These are phyloP conservation scores for Drosophila micromelanica DNA, from an alignment of 1,140 invertebrate genomes.

Conservation along the genomic window DNA sequence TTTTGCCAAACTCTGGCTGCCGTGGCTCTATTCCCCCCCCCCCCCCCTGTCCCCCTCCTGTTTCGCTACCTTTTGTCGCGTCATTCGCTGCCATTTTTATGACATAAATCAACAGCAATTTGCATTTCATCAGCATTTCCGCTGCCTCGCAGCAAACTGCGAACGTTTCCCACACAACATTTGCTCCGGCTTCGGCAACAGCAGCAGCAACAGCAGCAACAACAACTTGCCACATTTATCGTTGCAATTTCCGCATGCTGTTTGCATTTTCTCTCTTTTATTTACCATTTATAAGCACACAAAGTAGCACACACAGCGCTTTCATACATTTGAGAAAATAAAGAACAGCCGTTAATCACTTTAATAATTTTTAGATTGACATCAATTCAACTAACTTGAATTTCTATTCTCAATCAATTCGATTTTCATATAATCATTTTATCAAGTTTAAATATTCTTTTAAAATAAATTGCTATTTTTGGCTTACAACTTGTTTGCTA, in stretches of 20 bases:
- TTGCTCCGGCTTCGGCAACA: conserved; percentile 10
- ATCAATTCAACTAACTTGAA: too few relatives aligned
- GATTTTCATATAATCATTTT: too few relatives aligned
- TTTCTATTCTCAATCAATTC: too few relatives aligned
- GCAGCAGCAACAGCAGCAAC: conserved; percentile 20
- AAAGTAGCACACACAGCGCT: too few relatives aligned
- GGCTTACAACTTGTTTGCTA: too few relatives aligned
- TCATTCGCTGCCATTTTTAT: conserved; percentile 40
- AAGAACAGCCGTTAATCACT: too few relatives aligned
- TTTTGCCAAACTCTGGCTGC: not conserved
- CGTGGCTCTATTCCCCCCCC: not conserved
- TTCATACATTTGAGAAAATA: too few relatives aligned
- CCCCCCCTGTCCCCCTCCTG: not conserved
- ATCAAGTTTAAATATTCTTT: too few relatives aligned
- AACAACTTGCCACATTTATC: conserved; percentile 22
- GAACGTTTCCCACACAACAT: conserved; percentile 14
- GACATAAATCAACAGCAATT: conserved; percentile 59
- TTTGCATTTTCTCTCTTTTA: not conserved
- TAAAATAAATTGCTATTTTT: too few relatives aligned
- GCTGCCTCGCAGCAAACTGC: conserved; percentile 1
- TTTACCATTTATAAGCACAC: too few relatives aligned
- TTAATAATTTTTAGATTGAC: too few relatives aligned
- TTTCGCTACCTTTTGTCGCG: conserved; percentile 22
- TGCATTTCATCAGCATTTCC: conserved; percentile 54
- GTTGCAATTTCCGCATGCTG: conserved; percentile 44